Base-by-base conservation (phyloP, 2,888 invertebrate species). In the Drosophila mimica region DNA sequence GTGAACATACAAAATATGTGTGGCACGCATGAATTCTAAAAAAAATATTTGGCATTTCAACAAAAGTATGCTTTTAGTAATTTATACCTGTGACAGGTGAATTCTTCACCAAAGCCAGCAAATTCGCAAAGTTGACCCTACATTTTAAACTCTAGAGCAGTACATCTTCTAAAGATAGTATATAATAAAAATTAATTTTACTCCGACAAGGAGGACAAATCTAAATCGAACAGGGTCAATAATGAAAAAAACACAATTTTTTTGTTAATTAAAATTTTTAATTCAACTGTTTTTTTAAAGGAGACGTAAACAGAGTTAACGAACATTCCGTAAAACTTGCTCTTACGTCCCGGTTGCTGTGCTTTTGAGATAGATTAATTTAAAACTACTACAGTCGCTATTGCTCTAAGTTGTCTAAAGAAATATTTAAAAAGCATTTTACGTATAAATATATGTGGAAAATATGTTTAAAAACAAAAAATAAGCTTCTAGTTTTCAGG, bases 1-100 rank as follows among this genome's bases (percentile, higher is more conserved):
- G 25, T 31, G 52, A 59, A 62, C 25, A 25, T 60, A 54, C n/a
- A 51, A 60, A 49, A 53, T 52, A 79, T 49, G 49, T 49, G 64
- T 76, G 36, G 51, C 28, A 68, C 49, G n/a, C 49, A 40, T 28
- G 34, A 34, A 40, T 57, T 20, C 33, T 69, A 43, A 6, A 28
- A 38, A 17, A 56, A 56, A 43, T 54, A 25, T 51, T 62, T 48
- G 53, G 25, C 61, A 70, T 76, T 40, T 59, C n/a, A 17, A n/a
- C 25, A 36, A 36, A 56, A 13, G 25, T 28, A 33, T 58, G 33
- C n/a, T 36, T 34, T 34, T 15, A 4, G 46, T 8, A 25, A 25
- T 15, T 25, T 25, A 15, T 15, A 8, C 25, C 2, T 28, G 17
- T n/a, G 4, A 9, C 20, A 30, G 13, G 15, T 38, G 25, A 36